Base-by-base conservation (phyloP, 2,797 vertebrate genomes). In the Sebastolobus alascanus region DNA sequence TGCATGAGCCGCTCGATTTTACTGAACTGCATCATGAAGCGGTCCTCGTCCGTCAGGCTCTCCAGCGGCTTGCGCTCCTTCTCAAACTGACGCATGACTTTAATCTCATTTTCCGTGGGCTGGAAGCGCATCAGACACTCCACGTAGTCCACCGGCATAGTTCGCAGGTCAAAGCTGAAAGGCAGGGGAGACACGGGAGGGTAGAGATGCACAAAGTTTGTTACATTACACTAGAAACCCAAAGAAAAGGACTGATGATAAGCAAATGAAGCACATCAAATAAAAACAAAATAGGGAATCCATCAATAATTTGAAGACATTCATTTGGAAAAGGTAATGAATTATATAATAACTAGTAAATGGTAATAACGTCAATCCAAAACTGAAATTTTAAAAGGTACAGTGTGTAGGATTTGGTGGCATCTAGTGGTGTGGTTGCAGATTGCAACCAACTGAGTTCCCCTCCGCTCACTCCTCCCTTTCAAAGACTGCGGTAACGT, bases 11-110 rank as follows among this genome's bases (percentile, higher is more conserved):
- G 94, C 95, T 99, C 98, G 0, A 99, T 98, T 90, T 98, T 99
- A 84, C 98, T 98, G 93, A 99, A 99, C 92, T 99, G 97, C 96
- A 99, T 96, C 98, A 99, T 99, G 95, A 99, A 99, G 29, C 98
- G 96, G 87, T 99, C 98, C 84, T 99, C 98, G 2, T 99, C 96
- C 0, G 98, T 97, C 80, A 99, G 86, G 89, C 96, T 97, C 90
- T 99, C 98, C 64, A 99, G 56, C 0, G 98, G 98, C 73, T 98
- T 99, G 76, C 97, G 95, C 74, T 99, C 98, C 87, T 98, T 96
- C 93, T 99, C 98, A 0, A 99, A 99, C 77, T 97, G 97, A n/a
- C 98, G 94, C 71, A 99, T 82, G 77, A 97, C 87, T 84, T 99
- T 99, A 29, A 98, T 95, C 88, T 99, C 98, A 0, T 96, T 94